Conservation (phyloP, 2,888 invertebrate genomes). For the Melieria omissa region DNA sequence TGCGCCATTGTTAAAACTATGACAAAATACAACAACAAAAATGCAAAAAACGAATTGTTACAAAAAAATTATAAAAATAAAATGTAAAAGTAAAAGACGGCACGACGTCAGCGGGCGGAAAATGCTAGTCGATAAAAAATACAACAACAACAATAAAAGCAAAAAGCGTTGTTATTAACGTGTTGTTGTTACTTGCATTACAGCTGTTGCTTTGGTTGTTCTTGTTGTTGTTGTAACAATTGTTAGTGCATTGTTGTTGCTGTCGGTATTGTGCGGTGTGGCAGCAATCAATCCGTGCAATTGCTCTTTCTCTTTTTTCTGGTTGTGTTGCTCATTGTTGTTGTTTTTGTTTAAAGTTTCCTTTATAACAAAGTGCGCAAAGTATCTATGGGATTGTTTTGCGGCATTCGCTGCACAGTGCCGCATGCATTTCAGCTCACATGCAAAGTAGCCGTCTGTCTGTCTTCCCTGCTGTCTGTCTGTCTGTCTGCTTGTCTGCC, state of each 20-base stretch:
- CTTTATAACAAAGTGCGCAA: background rate
- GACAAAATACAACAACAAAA: too few species aligned
- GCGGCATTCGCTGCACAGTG: background rate
- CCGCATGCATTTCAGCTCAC: background rate
- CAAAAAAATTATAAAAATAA: too few species aligned
- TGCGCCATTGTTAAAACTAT: too few species aligned
- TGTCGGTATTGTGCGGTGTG: background rate
- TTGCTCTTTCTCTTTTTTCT: background rate
- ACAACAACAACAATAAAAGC: background rate
- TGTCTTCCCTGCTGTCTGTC: background rate
- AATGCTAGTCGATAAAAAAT: too few species aligned
- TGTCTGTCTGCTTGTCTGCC: background rate
- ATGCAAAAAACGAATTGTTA: too few species aligned
- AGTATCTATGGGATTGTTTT: background rate
- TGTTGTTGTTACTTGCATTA: background rate
- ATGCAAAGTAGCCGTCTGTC: background rate
- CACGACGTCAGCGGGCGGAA: too few species aligned
- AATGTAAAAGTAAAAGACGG: too few species aligned
- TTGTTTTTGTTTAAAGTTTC: background rate
- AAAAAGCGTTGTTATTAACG: background rate
- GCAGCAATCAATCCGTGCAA: constrained; percentile 11
- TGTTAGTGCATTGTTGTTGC: too few species aligned
- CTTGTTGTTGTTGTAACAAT: background rate
- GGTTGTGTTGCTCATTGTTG: background rate
- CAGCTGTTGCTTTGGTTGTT: background rate